Base-by-base conservation (phyloP, 1,140 invertebrate genomes). In the Daktulosphaira vitifoliae region DNA sequence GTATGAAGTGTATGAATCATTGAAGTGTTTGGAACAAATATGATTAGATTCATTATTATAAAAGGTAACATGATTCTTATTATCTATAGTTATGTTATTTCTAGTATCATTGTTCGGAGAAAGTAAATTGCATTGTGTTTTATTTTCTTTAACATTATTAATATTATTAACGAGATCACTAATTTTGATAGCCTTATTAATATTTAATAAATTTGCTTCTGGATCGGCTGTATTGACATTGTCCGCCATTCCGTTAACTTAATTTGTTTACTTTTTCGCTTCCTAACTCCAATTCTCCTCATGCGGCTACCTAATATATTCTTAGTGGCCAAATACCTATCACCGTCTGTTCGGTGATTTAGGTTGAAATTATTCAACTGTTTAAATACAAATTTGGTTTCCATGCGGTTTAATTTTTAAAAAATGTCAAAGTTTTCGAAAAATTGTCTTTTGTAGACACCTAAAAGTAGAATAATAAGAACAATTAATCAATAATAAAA, bases 381-480 rank as follows among this genome's bases (percentile, higher is more conserved):
- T 62, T 46, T 48, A 15, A 20, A 62, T 33, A 25, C 42, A 9
- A 62, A 62, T 16, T 37, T 62, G 56, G 56, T 62, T 62, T 62
- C 56, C 56, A 62, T 62, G 56, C 56, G 56, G 56, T 62, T 62
- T 48, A 62, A 62, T 62, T 62, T n/a, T 62, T 46, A 29, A 5
- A 13, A 48, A 62, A 62, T 62, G 13, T 33, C 42, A 33, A 62
- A 6, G 23, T 8, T 62, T 46, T 39, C 13, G 20, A 46, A n/a
- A 26, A 46, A 18, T 15, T 7, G 42, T 62, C 42, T 48, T 62
- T n/a, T 33, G 25, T 4, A 20, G 25, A 48, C 56, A 20, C 56
- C 42, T 62, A 16, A 0, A 48, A 9, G 8, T 42, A n/a, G 33
- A 4, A 51, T 7, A 51, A 51, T 16, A 51, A n/a, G 11, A 29